Evolutionary conservation across 2,113 vertebrate species (phyloP), one percentile per base, ranked within the genome.

Genomic region (Cheilinus undulatus): DNA sequence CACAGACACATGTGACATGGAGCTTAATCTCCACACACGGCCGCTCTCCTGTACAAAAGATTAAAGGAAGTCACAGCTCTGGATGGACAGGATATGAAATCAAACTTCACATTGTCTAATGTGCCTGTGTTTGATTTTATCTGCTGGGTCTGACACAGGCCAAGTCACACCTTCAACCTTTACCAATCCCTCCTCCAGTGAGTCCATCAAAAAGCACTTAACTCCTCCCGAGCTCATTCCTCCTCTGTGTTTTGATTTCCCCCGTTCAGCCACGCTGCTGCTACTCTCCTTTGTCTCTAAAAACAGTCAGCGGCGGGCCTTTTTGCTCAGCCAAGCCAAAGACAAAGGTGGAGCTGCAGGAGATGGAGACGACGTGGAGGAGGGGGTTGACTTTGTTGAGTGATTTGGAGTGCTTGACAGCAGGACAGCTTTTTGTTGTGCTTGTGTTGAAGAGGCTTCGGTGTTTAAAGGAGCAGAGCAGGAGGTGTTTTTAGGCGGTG

Each of bases 311-410:
- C 66, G 49, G 64, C 71, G 26, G 82, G 60, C 68, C 58, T 76
- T 43, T 45, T 72, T n/a, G 61, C 62, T 52, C 22, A 0, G 76
- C 28, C 48, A 7, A 0, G 30, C 24, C 53, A 76, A 76, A 88
- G 69, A 89, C 84, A 86, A 90, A 53, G 76, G 70, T 3, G 1
- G 28, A 82, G 68, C 86, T 69, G 72, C 79, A 84, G 88, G 88
- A 56, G 80, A 82, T 42, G 80, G 80, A 87, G 84, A 86, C 80
- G 27, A 62, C 12, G 58, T 27, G 3, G 59, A 26, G 23, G 66
- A 36, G 34, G 26, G 52, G 46, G 3, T 32, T 56, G 69, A 51
- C 40, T 79, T 73, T 80, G 62, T 54, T 43, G 58, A 82, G 65
- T 66, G 73, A 76, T 66, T 82, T 76, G 48, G 45, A 82, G 73